Conservation (phyloP, 2,888 invertebrate species). For the Orchesella flavescens region DNA sequence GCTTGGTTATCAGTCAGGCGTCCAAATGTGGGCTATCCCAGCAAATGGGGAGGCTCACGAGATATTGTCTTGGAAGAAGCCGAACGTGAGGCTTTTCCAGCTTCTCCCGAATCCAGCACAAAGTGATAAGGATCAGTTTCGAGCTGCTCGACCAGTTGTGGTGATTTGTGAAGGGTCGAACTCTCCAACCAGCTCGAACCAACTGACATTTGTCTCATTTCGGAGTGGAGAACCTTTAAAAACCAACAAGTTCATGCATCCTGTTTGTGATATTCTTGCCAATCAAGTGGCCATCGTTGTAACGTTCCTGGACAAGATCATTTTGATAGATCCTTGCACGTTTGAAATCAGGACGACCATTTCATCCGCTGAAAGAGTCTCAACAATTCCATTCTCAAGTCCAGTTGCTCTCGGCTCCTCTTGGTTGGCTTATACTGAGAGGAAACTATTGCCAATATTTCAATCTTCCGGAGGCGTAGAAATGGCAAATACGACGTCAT, state of each 20-base stretch:
- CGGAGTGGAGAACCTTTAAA: slow-evolving; percentile 88
- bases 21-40: slow-evolving; percentile 90
- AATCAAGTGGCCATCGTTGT: slow-evolving; percentile 91
- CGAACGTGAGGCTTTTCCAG: slow-evolving; percentile 86
- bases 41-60: slow-evolving; percentile 95
- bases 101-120: slow-evolving; percentile 87
- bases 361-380: slow-evolving; percentile 88
- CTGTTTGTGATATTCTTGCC: slow-evolving; percentile 89
- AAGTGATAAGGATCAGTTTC: slow-evolving; percentile 81
- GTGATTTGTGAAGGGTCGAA: slow-evolving; percentile 84
- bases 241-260: slow-evolving; percentile 93
- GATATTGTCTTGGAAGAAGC: slow-evolving; percentile 94
- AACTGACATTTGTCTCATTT: slow-evolving; percentile 85
- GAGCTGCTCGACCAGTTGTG: slow-evolving; percentile 88
- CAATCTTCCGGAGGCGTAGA: slow-evolving; percentile 81
- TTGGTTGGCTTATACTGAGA: slow-evolving; percentile 83
- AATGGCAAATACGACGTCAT: slow-evolving; percentile 85
- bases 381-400: slow-evolving; percentile 83
- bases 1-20: slow-evolving; percentile 89
- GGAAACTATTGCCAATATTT: slow-evolving; percentile 84
- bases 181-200: slow-evolving; percentile 65
- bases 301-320: slow-evolving; percentile 90
- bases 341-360: slow-evolving; percentile 90
- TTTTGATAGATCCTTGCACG: slow-evolving; percentile 91
- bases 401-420: slow-evolving; percentile 89